Percentiles rank a stretch among this genome's conserved stretches.
Conservation (phyloP, 2,797 vertebrate species). For the Merluccius polli region DNA sequence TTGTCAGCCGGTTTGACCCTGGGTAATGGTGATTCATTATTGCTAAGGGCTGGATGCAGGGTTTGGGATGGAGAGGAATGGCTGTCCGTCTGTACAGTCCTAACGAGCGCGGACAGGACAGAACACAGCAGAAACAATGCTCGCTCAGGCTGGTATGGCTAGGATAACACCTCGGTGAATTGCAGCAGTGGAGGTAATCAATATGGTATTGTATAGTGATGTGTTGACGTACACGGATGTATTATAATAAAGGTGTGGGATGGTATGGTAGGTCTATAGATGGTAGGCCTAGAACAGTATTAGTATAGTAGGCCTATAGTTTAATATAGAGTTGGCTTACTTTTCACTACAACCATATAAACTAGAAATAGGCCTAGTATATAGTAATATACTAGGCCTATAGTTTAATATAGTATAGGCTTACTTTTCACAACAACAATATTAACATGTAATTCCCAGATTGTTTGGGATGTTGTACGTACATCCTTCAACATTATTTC, state of each 20-base stretch:
- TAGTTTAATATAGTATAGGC: not conserved
- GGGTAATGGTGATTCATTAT: conserved; percentile 69
- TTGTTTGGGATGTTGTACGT: too few relatives aligned
- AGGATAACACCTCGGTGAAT: not conserved
- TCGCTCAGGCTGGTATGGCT: too few relatives aligned
- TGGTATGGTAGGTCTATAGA: not conserved
- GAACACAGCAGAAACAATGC: not conserved
- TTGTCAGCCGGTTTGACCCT: conserved; percentile 55
- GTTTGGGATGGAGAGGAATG: conserved; percentile 19
- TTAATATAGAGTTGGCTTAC: too few relatives aligned
- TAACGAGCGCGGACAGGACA: not conserved
- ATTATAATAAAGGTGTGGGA: not conserved
- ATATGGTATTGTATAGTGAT: not conserved
- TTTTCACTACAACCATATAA: too few relatives aligned
- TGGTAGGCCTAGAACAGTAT: not conserved
- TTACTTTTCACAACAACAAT: not conserved
- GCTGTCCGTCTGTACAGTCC: not conserved
- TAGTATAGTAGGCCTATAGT: not conserved
- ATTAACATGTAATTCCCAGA: too few relatives aligned
- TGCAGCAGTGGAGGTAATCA: not conserved
- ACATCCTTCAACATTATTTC: too few relatives aligned
- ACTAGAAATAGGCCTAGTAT: not conserved
- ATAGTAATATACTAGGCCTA: not conserved
- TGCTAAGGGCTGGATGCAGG: conserved; percentile 28
- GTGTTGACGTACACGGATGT: too few relatives aligned